A percentile compares a stretch with the other conserved stretches of the same genome.
phyloP scores from a whole-genome alignment of 1,140 invertebrate genomes.

The Scaptomyza montana region DNA sequence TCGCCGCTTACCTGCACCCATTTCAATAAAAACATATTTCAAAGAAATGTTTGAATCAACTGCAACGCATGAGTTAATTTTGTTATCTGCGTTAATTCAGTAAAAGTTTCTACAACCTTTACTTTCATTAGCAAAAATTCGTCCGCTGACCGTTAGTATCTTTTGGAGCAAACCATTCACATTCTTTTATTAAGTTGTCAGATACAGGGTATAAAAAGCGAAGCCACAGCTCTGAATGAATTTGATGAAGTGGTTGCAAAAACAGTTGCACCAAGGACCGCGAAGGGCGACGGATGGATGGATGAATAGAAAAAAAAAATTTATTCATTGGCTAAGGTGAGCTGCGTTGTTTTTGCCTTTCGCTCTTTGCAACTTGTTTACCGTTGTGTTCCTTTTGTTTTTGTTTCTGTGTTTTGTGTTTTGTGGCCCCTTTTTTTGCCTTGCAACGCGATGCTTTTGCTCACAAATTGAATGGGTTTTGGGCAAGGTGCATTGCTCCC shows the following conservation, averaged over 20 bases:
- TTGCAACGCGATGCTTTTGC: slow-evolving; percentile 46
- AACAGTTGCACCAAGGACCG: slow-evolving; percentile 34
- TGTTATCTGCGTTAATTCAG: not conserved
- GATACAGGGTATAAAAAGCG: slow-evolving; percentile 44
- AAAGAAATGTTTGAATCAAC: not conserved
- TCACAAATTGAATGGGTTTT: slow-evolving; percentile 72
- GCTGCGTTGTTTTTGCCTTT: slow-evolving; percentile 66
- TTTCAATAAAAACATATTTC: too few species aligned
- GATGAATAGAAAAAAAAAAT: slow-evolving; percentile 33
- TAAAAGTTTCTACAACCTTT: too few species aligned
- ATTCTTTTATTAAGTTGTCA: not conserved
- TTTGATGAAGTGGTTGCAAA: slow-evolving; percentile 77
- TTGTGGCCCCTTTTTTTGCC: slow-evolving; percentile 13
- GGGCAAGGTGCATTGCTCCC: slow-evolving; percentile 59
- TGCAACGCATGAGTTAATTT: not conserved
- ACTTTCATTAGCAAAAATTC: not conserved
- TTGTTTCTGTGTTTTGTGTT: slow-evolving; percentile 22
- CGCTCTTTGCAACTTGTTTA: slow-evolving; percentile 74
- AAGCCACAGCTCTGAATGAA: slow-evolving; percentile 66
- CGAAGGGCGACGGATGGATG: not conserved
- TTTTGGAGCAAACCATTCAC: not conserved
- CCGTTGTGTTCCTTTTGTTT: slow-evolving; percentile 43
- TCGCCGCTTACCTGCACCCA: slow-evolving; percentile 13
- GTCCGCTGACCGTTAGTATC: not conserved
- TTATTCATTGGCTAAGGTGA: slow-evolving; percentile 52